phyloP scores from a whole-genome alignment of 2,797 vertebrate genomes.

The Limosa lapponica region DNA sequence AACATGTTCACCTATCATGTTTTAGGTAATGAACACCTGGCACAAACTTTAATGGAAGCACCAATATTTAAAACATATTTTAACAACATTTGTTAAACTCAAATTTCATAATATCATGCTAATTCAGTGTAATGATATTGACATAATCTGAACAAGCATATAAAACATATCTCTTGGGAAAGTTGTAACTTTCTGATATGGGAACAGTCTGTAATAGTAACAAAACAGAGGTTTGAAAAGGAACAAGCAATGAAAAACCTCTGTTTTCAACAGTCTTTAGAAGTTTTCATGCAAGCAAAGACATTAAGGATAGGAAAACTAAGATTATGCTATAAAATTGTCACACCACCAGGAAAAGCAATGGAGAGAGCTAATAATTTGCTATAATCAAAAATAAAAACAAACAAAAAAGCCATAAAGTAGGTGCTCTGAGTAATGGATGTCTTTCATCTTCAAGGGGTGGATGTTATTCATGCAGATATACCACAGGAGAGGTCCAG shows the following conservation, averaged over 20 bases:
- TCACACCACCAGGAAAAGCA: not conserved
- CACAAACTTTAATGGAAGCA: not conserved
- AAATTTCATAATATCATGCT: not conserved
- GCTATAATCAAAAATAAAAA: not conserved
- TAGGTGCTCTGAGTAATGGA: not conserved
- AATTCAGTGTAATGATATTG: slow-evolving; percentile 16
- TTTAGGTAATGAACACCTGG: not conserved
- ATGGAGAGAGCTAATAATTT: not conserved
- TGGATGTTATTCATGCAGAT: not conserved
- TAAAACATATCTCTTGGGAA: not conserved
- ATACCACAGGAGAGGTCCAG: not conserved
- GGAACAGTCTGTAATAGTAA: not conserved
- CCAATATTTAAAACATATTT: not conserved
- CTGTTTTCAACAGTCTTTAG: not conserved
- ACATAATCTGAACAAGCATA: not conserved
- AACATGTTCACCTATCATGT: not conserved
- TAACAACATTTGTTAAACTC: slow-evolving; percentile 7
- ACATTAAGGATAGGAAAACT: not conserved
- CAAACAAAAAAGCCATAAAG: not conserved
- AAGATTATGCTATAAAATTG: not conserved
- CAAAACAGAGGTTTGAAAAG: not conserved
- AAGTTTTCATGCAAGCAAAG: not conserved
- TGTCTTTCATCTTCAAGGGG: not conserved
- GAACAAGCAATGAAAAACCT: not conserved
- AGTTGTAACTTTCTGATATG: not conserved